phyloP scores from a whole-genome alignment of 1,140 invertebrate species.

The Drosophila pachea region DNA sequence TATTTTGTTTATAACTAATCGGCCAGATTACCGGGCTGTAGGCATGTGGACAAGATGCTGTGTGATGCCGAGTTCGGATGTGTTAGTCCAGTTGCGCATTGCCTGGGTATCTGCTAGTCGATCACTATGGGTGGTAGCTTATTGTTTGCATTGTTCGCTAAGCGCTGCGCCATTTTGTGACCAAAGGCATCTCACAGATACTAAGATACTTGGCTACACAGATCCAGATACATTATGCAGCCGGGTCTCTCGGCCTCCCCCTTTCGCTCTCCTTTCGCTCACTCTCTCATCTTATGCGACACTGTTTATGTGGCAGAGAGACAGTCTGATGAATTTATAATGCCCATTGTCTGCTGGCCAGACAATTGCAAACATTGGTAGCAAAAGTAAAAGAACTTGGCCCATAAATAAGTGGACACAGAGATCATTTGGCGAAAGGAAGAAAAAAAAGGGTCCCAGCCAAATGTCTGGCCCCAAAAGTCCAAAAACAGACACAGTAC shows the following conservation, averaged over 20 bases:
- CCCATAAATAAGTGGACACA: constrained; percentile 39
- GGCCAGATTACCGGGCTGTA: no score
- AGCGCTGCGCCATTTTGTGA: constrained; percentile 69
- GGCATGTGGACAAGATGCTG: no score
- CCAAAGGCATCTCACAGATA: constrained; percentile 57
- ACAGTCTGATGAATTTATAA: constrained; percentile 76
- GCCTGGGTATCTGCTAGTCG: neutral
- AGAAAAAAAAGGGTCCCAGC: constrained; percentile 36
- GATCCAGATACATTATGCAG: constrained; percentile 63
- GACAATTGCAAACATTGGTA: constrained; percentile 62
- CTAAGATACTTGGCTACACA: constrained; percentile 27
- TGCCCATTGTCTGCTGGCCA: constrained; percentile 71
- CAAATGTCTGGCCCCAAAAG: constrained; percentile 12
- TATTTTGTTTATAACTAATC: neutral
- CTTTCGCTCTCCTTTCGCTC: neutral
- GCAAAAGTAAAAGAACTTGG: constrained; percentile 41
- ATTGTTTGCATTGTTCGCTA: constrained; percentile 64
- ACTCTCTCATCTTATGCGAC: constrained; percentile 1
- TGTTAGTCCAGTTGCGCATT: no score
- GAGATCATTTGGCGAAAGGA: constrained; percentile 16
- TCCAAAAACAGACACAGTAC: constrained; percentile 11
- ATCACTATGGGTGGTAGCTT: constrained; percentile 6
- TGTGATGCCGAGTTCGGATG: neutral
- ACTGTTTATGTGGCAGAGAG: constrained; percentile 37
- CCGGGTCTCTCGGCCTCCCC: constrained; percentile 4